Evolutionary conservation across 2,797 vertebrate species (phyloP), one percentile per base, ranked within the genome.

Genomic region (Dendrocincla fuliginosa): DNA sequence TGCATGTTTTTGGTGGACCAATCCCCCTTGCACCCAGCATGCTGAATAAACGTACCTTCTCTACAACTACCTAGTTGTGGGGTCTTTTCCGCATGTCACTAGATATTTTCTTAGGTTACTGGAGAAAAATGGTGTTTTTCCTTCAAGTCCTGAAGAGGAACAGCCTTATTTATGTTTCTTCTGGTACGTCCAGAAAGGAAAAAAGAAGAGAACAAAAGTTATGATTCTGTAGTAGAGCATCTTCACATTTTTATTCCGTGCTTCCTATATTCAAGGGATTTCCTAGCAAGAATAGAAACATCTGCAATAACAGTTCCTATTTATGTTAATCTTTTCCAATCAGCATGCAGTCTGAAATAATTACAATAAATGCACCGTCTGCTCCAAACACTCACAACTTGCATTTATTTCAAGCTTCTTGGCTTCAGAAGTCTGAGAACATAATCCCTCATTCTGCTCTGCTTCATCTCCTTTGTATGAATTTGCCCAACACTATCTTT

Each of bases 271-370:
- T 90, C 70, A 71, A 77, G 90, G 93, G 88, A 82, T 95, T 93
- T 96, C 92, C 93, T 94, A 81, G 69, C 90, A 91, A 76, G 84
- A 93, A 91, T 89, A 88, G 95, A 96, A 97, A 86, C 74, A 94
- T 95, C 94, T 94, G 89, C 95, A 93, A 24, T 79, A 96, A 53
- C 68, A 92, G 70, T 71, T 96, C 82, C 79, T 96, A 81, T 96
- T 96, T 96, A 93, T 93, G 91, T 94, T 96, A 89, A 82, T 96
- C 92, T 97, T 93, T 87, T 95, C 65, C 89, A 95, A 95, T 97
- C 96, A 97, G 83, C 65, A 32, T 85, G 91, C 91, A 93, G 88
- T 95, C 93, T 96, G 94, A 94, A 96, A 95, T 97, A 97, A 96
- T 97, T 95, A 95, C 75, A 95, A 76, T 95, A 95, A 93, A 96